Conservation (phyloP, 2,888 invertebrate genomes). For the Dynastes grantii region DNA sequence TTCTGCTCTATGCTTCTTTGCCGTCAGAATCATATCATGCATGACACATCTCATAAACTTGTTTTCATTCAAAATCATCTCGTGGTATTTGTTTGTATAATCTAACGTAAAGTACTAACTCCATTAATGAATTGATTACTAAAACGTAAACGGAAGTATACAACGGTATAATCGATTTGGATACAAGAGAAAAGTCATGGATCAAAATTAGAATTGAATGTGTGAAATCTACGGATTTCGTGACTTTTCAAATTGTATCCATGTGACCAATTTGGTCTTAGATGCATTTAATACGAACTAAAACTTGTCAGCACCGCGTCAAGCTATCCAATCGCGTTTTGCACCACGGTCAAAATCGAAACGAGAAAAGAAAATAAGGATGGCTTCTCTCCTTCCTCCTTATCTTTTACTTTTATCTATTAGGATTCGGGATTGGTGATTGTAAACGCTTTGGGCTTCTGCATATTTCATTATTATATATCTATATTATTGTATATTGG, state of each 20-base stretch:
- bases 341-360: constrained; percentile 12
- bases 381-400: neutral
- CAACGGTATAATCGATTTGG: neutral
- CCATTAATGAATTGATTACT: neutral
- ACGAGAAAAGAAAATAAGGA: neutral
- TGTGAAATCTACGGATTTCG: too few species aligned
- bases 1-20: constrained; percentile 44
- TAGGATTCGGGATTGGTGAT: constrained; percentile 11
- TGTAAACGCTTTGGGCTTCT: constrained; percentile 46
- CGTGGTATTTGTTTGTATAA: constrained; percentile 15
- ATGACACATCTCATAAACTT: constrained; percentile 27
- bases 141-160: neutral
- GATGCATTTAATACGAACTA: too few species aligned
- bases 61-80: constrained; percentile 11
- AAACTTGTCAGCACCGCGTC: neutral
- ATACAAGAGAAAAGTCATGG: neutral
- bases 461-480: constrained; percentile 24
- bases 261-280: too few species aligned
- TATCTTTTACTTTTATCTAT: constrained; percentile 6
- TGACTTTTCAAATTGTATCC: too few species aligned
- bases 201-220: too few species aligned
- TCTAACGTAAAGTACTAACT: neutral
- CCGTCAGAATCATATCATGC: constrained; percentile 31
- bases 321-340: neutral
- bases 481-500: constrained; percentile 17